Conservation (phyloP, 2,113 vertebrate species). For the Cathartes aura region DNA sequence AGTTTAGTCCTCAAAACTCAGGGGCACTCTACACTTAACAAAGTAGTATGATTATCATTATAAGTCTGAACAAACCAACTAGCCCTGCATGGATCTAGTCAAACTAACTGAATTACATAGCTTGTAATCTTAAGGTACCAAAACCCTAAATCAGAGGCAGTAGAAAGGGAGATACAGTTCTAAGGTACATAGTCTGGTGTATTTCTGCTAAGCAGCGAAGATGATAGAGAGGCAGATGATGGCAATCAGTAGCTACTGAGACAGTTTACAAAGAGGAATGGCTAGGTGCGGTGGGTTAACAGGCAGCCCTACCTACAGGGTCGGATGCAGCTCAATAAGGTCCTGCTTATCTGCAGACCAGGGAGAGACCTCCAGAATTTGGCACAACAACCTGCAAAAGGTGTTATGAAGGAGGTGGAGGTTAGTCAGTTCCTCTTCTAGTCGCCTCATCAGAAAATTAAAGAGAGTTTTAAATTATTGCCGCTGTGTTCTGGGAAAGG, state of each 20-base stretch:
- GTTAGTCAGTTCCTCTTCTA: not conserved
- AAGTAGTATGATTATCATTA: accelerated
- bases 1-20: not conserved
- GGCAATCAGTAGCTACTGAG: too few relatives aligned
- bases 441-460: not conserved
- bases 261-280: not conserved
- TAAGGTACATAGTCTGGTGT: too few relatives aligned
- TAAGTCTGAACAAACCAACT: not conserved
- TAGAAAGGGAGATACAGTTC: not conserved
- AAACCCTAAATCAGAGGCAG: not conserved
- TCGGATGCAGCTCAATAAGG: not conserved
- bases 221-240: not conserved
- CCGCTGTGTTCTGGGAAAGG: not conserved
- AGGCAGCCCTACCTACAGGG: not conserved
- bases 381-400: not conserved
- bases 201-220: not conserved
- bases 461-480: not conserved
- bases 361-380: not conserved
- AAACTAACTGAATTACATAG: not conserved
- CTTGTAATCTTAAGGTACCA: not conserved
- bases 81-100: not conserved
- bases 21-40: not conserved
- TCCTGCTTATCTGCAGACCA: not conserved
- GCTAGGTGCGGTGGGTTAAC: accelerated
- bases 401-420: accelerated